Evolutionary conservation across 1,140 invertebrate genomes (phyloP), one percentile per base, ranked within the genome.

Genomic region (Cyrtorhinus lividipennis): DNA sequence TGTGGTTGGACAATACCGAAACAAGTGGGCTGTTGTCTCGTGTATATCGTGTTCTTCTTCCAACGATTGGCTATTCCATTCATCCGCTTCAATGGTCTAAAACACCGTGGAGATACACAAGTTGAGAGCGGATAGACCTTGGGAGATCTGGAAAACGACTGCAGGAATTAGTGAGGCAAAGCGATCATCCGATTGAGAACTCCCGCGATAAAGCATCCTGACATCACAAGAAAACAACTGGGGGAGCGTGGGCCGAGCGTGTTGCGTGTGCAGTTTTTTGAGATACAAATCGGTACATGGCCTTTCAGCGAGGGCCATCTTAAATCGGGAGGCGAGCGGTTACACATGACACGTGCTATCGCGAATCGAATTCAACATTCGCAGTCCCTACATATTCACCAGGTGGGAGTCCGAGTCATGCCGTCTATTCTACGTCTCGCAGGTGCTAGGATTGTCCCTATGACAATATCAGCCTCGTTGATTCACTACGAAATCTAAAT

Each of bases 371-470:
- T n/a, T 8, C 38, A n/a, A n/a, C n/a, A n/a, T n/a, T n/a, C 38
- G 38, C 38, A 44, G 38, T 44, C 8, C 38, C 38, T n/a, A n/a
- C 38, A 10, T 44, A n/a, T 44, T n/a, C n/a, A n/a, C n/a, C n/a
- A n/a, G n/a, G n/a, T n/a, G n/a, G n/a, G n/a, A n/a, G n/a, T n/a
- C n/a, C n/a, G n/a, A n/a, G n/a, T n/a, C n/a, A n/a, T n/a, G n/a
- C n/a, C n/a, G n/a, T n/a, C n/a, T n/a, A n/a, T n/a, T n/a, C n/a
- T n/a, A n/a, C n/a, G n/a, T n/a, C n/a, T 23, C 22, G 24, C 56
- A 57, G 56, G 56, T 57, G 56, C 56, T 57, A 23, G 24, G 56
- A 57, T 57, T 57, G 56, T 57, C 56, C 18, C 24, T 24, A 57
- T 57, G 56, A 18, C 56, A 57, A 57, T 57, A 57, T 57, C 56